Conservation (phyloP, 2,888 invertebrate genomes). For the Drosophila neonasuta region DNA sequence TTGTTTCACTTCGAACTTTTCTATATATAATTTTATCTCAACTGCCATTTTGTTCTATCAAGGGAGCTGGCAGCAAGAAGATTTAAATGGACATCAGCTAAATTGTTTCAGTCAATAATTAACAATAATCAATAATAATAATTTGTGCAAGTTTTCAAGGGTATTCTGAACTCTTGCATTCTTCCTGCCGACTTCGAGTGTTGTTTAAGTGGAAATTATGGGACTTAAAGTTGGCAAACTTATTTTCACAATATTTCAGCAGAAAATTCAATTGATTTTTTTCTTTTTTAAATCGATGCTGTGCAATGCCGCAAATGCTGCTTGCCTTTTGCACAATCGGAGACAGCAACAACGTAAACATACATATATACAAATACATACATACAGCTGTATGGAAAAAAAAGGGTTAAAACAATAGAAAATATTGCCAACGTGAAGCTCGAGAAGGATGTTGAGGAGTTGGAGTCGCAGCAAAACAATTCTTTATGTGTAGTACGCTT, state of each 20-base stretch:
- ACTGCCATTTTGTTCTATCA: no score
- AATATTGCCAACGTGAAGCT: conserved; percentile 40
- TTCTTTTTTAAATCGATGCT: conserved; percentile 59
- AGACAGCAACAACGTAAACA: conserved; percentile 26
- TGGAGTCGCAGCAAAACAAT: conserved; percentile 46
- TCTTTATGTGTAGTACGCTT: conserved; percentile 71
- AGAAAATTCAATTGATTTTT: conserved; percentile 43
- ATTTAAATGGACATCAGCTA: neutral
- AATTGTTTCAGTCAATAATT: neutral
- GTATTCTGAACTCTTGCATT: neutral
- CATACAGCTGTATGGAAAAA: conserved; percentile 24
- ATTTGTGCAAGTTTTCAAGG: neutral
- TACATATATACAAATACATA: conserved; percentile 14
- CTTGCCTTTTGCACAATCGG: conserved; percentile 34
- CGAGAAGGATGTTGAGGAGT: conserved; percentile 9
- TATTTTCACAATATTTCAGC: conserved; percentile 26
- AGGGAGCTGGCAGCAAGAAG: no score
- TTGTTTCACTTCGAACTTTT: no score
- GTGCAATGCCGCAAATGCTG: conserved; percentile 56
- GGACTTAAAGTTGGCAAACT: conserved; percentile 25
- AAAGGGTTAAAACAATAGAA: conserved; percentile 76
- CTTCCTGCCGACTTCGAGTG: neutral
- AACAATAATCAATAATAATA: neutral
- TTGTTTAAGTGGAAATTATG: neutral
- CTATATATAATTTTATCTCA: no score